Conservation (phyloP, 2,113 vertebrate genomes). For the Callipepla californica region DNA sequence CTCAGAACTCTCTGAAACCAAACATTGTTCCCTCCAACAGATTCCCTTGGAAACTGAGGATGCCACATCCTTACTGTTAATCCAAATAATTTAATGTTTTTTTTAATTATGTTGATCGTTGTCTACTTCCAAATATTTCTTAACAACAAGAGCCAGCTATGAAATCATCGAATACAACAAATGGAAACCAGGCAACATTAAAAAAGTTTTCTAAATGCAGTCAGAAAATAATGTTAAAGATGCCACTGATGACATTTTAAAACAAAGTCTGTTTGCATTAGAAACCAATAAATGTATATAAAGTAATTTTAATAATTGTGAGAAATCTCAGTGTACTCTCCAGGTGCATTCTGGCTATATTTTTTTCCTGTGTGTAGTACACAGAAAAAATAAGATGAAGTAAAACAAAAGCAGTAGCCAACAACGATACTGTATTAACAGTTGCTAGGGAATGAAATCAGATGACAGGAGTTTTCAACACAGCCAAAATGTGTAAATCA, state of each 20-base stretch:
- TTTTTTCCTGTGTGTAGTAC: neutral
- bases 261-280: neutral
- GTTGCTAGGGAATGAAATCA: neutral
- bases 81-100: neutral
- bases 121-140: neutral
- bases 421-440: neutral
- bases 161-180: neutral
- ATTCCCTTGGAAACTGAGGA: neutral
- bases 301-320: neutral
- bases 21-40: neutral
- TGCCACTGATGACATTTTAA: neutral
- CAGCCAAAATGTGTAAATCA: neutral
- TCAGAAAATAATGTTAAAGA: neutral
- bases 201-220: neutral
- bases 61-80: neutral
- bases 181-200: neutral
- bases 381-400: neutral
- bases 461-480: neutral
- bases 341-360: neutral
- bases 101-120: neutral
- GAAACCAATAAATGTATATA: neutral
- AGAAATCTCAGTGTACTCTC: neutral
- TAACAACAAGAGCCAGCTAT: neutral
- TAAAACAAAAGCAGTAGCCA: rapidly evolving
- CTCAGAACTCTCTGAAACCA: neutral